These are phyloP conservation scores for Pocillopora meandrina DNA, from an alignment of 92 coral and sea anemone genomes.

Conservation along the genomic window DNA sequence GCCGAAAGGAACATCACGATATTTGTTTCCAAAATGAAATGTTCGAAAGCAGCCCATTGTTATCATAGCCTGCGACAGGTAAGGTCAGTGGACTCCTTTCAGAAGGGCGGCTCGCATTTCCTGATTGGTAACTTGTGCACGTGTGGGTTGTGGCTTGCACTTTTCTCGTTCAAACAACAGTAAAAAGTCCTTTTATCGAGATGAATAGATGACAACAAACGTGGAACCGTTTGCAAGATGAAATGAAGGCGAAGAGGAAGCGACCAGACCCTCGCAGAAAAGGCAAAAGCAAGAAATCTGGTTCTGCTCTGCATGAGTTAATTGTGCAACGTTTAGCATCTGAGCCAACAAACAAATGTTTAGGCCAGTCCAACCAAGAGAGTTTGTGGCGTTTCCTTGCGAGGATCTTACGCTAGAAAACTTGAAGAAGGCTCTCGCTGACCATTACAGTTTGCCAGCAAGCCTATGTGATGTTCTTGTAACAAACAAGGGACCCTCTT, in stretches of 20 bases:
- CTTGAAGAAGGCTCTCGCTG: slow-evolving; percentile 67
- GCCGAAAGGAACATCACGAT: too few relatives aligned
- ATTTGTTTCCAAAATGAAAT: too few relatives aligned
- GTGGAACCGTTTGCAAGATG: slow-evolving; percentile 45
- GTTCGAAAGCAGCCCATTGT: too few relatives aligned
- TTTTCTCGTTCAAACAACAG: not conserved
- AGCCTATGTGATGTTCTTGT: slow-evolving; percentile 61
- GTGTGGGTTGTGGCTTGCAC: not conserved
- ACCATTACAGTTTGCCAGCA: slow-evolving; percentile 58
- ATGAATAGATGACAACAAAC: slow-evolving; percentile 38
- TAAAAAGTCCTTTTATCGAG: slow-evolving; percentile 7
- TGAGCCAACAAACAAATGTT: slow-evolving; percentile 66
- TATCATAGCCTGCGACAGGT: too few relatives aligned
- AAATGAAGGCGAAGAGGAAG: slow-evolving; percentile 45
- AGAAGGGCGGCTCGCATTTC: slow-evolving; percentile 26
- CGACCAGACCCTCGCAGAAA: slow-evolving; percentile 48
- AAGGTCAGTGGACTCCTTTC: slow-evolving; percentile 39
- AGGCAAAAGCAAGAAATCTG: slow-evolving; percentile 35
- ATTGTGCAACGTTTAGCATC: slow-evolving; percentile 67
- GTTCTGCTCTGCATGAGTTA: slow-evolving; percentile 61
- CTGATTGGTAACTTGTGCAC: too few relatives aligned
- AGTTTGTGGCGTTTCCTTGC: slow-evolving; percentile 61
- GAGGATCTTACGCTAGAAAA: slow-evolving; percentile 58
- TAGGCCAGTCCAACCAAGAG: slow-evolving; percentile 63
- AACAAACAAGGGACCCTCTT: slow-evolving; percentile 68